Base-by-base conservation (phyloP, 2,113 vertebrate species). In the Cepphus grylle region DNA sequence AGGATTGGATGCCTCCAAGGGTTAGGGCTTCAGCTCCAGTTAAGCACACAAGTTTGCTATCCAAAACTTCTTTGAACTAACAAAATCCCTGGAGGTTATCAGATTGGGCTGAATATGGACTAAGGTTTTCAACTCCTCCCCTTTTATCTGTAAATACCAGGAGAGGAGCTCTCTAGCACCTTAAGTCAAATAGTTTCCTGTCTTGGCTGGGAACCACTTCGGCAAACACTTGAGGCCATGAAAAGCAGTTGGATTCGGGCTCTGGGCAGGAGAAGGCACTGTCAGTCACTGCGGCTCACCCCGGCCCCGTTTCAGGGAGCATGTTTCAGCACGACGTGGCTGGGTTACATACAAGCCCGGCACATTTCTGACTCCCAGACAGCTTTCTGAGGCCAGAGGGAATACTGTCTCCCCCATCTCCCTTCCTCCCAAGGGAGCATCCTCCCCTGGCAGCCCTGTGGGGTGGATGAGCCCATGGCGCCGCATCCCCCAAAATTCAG, bases 101-200 rank as follows among this genome's bases (percentile, higher is more conserved):
- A 97, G 95, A 97, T 97, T 94, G 93, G 91, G 96, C 45, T 94
- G 91, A 96, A 65, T 8, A 72, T 2, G 84, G 91, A 94, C 94
- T 77, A 69, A 32, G 21, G 84, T 91, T 95, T 82, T 95, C 95
- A 95, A 85, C 94, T 96, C 96, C 96, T 97, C 96, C 96, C 94
- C 95, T 97, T 97, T 94, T 95, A 97, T 96, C 95, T 95, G 95
- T 53, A 93, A 96, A 93, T 95, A 94, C 89, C 96, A 82, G 20
- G 87, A 96, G 92, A 96, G 77, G 42, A 89, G 78, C 71, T 95
- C 89, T 96, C 86, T 90, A 93, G 84, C 93, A 93, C 94, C 81
- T 29, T 4, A 92, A 97, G 96, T 95, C 94, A 96, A 89, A 94
- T 85, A 93, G 96, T 87, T 97, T 97, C 94, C 94, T 97, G 94